Percentiles rank a stretch among this genome's conserved stretches.
phyloP scores from a whole-genome alignment of 1,140 invertebrate species.

The Pachyrhynchus sulphureomaculatus region DNA sequence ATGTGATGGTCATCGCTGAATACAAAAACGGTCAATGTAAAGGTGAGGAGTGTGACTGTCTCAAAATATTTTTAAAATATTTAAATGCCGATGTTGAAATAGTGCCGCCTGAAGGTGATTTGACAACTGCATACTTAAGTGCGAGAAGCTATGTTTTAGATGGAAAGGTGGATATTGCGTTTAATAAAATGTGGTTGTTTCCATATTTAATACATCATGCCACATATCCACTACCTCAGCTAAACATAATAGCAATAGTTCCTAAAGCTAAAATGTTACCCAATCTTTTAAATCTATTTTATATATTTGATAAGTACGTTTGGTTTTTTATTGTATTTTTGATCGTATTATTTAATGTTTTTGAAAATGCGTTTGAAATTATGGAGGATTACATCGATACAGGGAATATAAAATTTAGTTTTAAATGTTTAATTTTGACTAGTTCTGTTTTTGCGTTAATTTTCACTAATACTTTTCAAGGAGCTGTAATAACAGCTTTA shows the following conservation, averaged over 20 bases:
- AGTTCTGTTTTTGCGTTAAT: background rate
- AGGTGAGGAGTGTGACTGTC: background rate
- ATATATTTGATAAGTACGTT: conserved; percentile 5
- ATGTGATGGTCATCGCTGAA: background rate
- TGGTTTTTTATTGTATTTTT: conserved; percentile 10
- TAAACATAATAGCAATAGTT: background rate
- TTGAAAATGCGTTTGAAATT: background rate
- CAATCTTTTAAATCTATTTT: background rate
- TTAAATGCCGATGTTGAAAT: conserved; percentile 4
- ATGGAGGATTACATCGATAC: background rate
- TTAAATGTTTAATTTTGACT: conserved; percentile 3
- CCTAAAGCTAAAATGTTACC: conserved; percentile 5
- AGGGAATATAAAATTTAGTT: background rate
- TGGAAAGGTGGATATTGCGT: conserved; percentile 3
- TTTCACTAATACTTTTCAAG: conserved; percentile 13
- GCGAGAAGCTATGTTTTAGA: background rate
- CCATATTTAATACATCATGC: background rate
- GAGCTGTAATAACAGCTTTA: conserved; percentile 11
- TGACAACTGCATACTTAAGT: background rate
- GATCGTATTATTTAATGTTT: background rate
- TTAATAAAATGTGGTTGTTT: background rate
- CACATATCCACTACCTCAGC: background rate
- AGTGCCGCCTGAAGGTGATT: background rate
- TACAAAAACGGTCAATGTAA: conserved; percentile 1
- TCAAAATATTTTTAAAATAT: conserved; percentile 7